Evolutionary conservation across 1,140 invertebrate genomes (phyloP).

Genomic region (Dendrolimus punctatus): DNA sequence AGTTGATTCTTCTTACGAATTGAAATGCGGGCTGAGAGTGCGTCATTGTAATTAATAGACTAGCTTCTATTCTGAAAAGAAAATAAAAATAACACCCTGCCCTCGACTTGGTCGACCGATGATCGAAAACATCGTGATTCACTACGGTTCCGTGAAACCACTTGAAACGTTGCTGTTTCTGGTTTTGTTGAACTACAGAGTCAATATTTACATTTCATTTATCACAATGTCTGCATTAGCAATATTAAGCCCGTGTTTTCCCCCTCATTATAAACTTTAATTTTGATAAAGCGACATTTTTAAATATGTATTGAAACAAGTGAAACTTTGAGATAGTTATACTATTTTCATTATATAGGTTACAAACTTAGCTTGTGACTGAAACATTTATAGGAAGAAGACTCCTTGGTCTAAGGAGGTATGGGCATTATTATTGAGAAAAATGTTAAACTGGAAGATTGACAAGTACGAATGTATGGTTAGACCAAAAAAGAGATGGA

Average conservation of each 20-base stretch:
- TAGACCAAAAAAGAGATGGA: too few species aligned
- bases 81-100: constrained; percentile 57
- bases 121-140: constrained; percentile 58
- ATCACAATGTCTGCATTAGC: constrained; percentile 13
- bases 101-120: constrained; percentile 25
- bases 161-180: constrained; percentile 29
- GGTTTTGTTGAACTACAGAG: constrained; percentile 21
- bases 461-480: too few species aligned
- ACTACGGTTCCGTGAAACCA: constrained; percentile 45
- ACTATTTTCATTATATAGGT: too few species aligned
- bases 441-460: too few species aligned
- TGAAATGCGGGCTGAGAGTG: constrained; percentile 30
- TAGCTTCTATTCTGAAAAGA: constrained; percentile 57
- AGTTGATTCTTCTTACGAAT: constrained; percentile 20
- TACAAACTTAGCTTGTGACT: too few species aligned
- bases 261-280: too few species aligned
- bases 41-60: constrained; percentile 65
- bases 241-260: constrained; percentile 12
- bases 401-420: too few species aligned
- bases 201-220: constrained; percentile 29
- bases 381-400: too few species aligned
- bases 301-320: too few species aligned
- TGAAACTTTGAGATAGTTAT: too few species aligned
- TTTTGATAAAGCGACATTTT: too few species aligned
- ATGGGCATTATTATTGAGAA: too few species aligned